Evolutionary conservation across 2,888 invertebrate species (phyloP), one percentile per base, ranked within the genome.

Genomic region (Andrena bicolor): DNA sequence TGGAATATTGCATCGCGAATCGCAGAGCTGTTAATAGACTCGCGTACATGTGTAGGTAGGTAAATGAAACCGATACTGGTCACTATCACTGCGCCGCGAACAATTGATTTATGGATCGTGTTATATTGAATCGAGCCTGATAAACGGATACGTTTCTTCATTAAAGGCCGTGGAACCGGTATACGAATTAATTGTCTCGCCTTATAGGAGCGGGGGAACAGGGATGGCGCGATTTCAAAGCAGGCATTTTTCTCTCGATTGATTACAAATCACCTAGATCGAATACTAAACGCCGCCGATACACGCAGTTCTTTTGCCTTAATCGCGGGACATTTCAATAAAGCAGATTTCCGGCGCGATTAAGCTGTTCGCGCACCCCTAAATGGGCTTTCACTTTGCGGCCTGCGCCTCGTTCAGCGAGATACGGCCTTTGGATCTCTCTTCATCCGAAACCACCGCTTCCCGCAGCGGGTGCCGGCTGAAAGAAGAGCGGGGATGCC

Each of bases 61-160:
- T 2, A 48, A 72, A 53, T 41, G 63, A 70, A 51, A 76, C 64
- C 26, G 70, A 76, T 76, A 75, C 32, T 10, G 58, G 56, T 13
- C 35, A 30, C 58, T 76, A 64, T 79, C 63, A 63, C 68, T 5
- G 23, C 7, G 64, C 30, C 35, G 20, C 56, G 35, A 63, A 65
- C 70, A 84, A 84, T 77, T 81, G 84, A 84, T 84, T 81, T 84
- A 84, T 84, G 71, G 76, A 71, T 77, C 63, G 26, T 26, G 63
- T 66, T 80, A 70, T 53, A 63, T 56, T 6, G 68, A 63, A 51
- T 51, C 72, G 23, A 8, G 63, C 1, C 60, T 53, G 80, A 84
- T 84, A 76, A 84, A 80, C 70, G 76, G 72, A 76, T 71, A 60
- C 41, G 28, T 60, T 28, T 71, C 48, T 68, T 73, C 81, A 61